phyloP scores from a whole-genome alignment of 2,888 invertebrate species.

The Carabus problematicus region DNA sequence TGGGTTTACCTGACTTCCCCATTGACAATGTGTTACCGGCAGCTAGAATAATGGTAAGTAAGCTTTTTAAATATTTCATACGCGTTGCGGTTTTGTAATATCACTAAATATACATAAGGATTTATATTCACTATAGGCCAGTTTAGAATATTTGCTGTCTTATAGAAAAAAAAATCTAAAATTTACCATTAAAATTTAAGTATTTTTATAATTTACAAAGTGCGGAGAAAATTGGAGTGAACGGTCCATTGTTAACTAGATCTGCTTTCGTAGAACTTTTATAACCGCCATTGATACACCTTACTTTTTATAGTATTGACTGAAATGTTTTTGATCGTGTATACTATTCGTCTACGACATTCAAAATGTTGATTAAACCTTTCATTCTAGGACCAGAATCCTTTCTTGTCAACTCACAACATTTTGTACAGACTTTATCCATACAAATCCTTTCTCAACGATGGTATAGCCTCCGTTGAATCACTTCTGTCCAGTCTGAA shows the following conservation, averaged over 20 bases:
- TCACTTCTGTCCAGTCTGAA: constrained; percentile 73
- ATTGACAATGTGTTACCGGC: constrained; percentile 76
- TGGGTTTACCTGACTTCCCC: constrained; percentile 90
- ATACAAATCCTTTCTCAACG: constrained; percentile 78
- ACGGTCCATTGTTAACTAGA: neutral
- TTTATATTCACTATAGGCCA: neutral
- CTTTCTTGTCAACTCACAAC: constrained; percentile 70
- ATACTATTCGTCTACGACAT: neutral
- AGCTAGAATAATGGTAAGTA: constrained; percentile 71
- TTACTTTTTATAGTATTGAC: too few species aligned
- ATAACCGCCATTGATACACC: too few species aligned
- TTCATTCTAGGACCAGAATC: constrained; percentile 70
- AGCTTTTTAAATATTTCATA: constrained; percentile 13
- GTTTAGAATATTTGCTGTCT: neutral
- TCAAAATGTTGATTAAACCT: constrained; percentile 22
- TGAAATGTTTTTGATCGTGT: neutral
- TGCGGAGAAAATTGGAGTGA: too few species aligned
- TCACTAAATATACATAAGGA: neutral
- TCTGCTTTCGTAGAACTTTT: too few species aligned
- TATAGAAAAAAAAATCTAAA: too few species aligned
- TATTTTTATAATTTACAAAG: neutral
- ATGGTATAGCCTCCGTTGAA: constrained; percentile 76
- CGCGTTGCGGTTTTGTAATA: neutral
- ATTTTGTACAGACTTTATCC: constrained; percentile 84
- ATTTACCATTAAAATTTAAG: constrained; percentile 21